phyloP scores from a whole-genome alignment of 2,797 vertebrate species.

The Pterois miles region DNA sequence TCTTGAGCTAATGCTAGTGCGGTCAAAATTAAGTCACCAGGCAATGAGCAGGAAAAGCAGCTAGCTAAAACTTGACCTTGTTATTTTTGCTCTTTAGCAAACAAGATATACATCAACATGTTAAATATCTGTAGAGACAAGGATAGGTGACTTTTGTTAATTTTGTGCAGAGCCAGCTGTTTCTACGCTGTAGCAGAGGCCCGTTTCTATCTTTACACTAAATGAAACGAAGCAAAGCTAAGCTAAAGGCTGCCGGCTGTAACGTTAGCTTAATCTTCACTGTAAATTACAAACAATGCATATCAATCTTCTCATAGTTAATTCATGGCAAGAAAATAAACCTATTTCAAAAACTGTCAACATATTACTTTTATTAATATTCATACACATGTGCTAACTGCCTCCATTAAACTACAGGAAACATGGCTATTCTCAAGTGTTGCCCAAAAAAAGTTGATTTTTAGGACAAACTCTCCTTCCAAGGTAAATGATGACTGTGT shows the following conservation, averaged over 20 bases:
- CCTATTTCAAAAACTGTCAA: background rate
- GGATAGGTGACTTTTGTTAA: too few relatives aligned
- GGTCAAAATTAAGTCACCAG: too few relatives aligned
- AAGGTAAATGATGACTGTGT: background rate
- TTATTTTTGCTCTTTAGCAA: too few relatives aligned
- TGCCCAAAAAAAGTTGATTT: background rate
- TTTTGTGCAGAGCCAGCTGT: too few relatives aligned
- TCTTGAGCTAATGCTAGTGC: too few relatives aligned
- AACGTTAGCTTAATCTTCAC: background rate
- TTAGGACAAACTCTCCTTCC: background rate
- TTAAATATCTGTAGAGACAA: too few relatives aligned
- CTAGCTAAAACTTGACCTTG: too few relatives aligned
- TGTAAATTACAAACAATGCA: background rate
- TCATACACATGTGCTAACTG: background rate
- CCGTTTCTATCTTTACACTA: too few relatives aligned
- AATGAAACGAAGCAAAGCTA: background rate
- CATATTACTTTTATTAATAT: background rate
- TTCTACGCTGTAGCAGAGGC: too few relatives aligned
- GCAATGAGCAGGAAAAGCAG: too few relatives aligned
- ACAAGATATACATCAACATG: too few relatives aligned
- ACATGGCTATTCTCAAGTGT: background rate
- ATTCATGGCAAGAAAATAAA: background rate
- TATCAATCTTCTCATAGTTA: background rate
- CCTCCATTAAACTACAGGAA: background rate
- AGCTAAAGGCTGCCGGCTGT: background rate